Evolutionary conservation across 1,140 invertebrate genomes (phyloP).

Genomic region (Aphelenchoides fujianensis): DNA sequence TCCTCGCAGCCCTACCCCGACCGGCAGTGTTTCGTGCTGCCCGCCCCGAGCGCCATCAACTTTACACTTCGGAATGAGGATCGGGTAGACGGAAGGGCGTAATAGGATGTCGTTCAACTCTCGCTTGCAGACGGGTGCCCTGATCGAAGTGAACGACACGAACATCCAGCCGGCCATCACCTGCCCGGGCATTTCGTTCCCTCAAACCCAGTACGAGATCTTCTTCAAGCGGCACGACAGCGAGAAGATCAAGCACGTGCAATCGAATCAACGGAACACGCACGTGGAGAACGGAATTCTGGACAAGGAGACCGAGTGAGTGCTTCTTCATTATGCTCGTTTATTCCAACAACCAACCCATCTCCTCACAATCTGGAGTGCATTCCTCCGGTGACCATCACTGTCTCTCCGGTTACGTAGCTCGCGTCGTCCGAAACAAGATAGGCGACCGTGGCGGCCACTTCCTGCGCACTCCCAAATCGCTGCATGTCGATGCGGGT

Average conservation of each 20-base stretch:
- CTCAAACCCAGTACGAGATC: slow-evolving; percentile 60
- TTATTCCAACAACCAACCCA: too few relatives aligned
- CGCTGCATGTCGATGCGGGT: too few relatives aligned
- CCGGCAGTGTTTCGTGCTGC: slow-evolving; percentile 52
- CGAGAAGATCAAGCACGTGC: slow-evolving; percentile 57
- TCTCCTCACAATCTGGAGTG: too few relatives aligned
- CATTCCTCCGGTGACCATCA: too few relatives aligned
- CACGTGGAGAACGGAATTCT: slow-evolving; percentile 61
- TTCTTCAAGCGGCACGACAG: slow-evolving; percentile 52
- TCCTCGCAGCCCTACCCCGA: slow-evolving; percentile 59
- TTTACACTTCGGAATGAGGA: slow-evolving; percentile 59
- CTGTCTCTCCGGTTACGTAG: too few relatives aligned
- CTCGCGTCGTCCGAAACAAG: too few relatives aligned
- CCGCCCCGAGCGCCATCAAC: slow-evolving; percentile 45
- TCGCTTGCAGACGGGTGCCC: slow-evolving; percentile 49
- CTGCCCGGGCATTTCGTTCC: slow-evolving; percentile 52
- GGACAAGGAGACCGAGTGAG: slow-evolving; percentile 58
- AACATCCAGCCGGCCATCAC: slow-evolving; percentile 17
- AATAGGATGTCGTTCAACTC: too few relatives aligned
- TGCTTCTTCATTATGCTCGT: too few relatives aligned
- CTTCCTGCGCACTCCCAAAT: too few relatives aligned
- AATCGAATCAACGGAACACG: slow-evolving; percentile 42
- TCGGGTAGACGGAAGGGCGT: too few relatives aligned
- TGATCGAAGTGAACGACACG: slow-evolving; percentile 38
- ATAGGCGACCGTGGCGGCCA: too few relatives aligned